Percentiles rank a stretch among this genome's conserved stretches.
phyloP scores from a whole-genome alignment of 1,140 invertebrate species.

The Daktulosphaira vitifoliae region DNA sequence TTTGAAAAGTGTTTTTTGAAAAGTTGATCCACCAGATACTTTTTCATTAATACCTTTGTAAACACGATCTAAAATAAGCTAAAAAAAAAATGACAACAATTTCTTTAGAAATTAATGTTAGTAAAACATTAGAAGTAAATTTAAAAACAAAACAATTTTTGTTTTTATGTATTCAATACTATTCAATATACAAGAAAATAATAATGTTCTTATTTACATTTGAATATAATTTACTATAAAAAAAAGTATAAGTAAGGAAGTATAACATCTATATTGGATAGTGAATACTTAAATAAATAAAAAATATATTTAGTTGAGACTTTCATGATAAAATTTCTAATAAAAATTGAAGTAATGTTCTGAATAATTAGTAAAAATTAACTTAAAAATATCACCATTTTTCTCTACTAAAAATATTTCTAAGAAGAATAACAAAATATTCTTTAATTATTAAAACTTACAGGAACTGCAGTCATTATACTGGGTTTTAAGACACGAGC shows the following conservation, averaged over 20 bases:
- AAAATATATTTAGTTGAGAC: too few relatives aligned
- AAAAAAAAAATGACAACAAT: conserved; percentile 43
- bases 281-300: too few relatives aligned
- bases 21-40: conserved; percentile 64
- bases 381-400: too few relatives aligned
- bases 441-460: conserved; percentile 46
- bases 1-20: conserved; percentile 73
- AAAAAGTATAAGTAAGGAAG: too few relatives aligned
- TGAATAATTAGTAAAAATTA: too few relatives aligned
- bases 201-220: too few relatives aligned
- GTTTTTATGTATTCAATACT: background rate
- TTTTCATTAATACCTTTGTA: conserved; percentile 92
- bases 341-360: too few relatives aligned
- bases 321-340: too few relatives aligned
- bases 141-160: conserved; percentile 19
- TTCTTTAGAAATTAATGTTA: conserved; percentile 34
- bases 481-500: conserved; percentile 83
- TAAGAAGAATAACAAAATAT: conserved; percentile 16
- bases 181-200: too few relatives aligned
- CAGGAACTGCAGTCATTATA: conserved; percentile 89
- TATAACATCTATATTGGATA: too few relatives aligned
- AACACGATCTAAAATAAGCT: conserved; percentile 89
- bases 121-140: conserved; percentile 28
- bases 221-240: too few relatives aligned
- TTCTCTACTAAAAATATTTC: background rate